Evolutionary conservation across 37 sponge, comb jelly and placozoan species (phyloP), one percentile per base, ranked within the genome.

Genomic region (Geodia barretti): DNA sequence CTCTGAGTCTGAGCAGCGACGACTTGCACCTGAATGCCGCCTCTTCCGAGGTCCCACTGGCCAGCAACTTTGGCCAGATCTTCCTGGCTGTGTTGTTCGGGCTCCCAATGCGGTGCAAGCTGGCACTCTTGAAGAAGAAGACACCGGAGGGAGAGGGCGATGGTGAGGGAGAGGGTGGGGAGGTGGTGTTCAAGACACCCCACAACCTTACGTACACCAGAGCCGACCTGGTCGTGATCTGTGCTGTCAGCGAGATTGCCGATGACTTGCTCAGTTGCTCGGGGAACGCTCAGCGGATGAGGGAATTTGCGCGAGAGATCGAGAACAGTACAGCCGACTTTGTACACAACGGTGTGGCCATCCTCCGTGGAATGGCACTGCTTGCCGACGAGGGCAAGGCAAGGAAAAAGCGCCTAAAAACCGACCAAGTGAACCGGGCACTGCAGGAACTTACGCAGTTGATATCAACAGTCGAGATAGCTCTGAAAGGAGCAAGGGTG

Each of bases 21-120:
- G 93, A 92, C 62, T 23, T 29, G 30, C 73, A 78, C 43, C 76
- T 88, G 24, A 28, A 63, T 1, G 74, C 87, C 25, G 62, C 62
- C 30, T 69, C 86, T 8, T 81, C 73, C 25, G 86, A 88, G 31
- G 47, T 93, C 11, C 94, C 94, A n/a, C 74, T 93, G 26, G 94
- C 79, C 62, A 89, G 87, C 75, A 82, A 93, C 67, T 93, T 79
- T 78, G 94, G 84, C 23, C 90, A 89, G 67, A 79, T 79, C 11
- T 80, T 81, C 47, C 73, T 85, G 24, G 64, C 74, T 25, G 72
- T 70, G 19, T n/a, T 92, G 41, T 87, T 62, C 68, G 80, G 88
- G 19, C 47, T 92, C 19, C 88, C 92, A 41, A 35, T 89, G 62
- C 26, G 24, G 21, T 62, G 75, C 39, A 89, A 89, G 47, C 28